Conservation (phyloP, 2,888 invertebrate genomes). For the Caenorhabditis imperialis region DNA sequence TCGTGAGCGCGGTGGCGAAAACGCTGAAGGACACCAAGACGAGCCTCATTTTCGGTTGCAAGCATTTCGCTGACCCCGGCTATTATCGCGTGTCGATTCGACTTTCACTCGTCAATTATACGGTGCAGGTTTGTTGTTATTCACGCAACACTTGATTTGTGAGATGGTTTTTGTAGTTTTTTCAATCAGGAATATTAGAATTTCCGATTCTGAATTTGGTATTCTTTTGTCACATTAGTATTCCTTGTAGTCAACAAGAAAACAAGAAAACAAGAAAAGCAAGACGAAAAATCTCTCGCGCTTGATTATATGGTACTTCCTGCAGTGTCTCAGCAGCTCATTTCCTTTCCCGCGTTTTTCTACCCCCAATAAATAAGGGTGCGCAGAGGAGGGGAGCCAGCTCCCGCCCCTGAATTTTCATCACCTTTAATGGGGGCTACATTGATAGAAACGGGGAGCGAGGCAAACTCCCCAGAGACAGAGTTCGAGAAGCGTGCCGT, state of each 20-base stretch:
- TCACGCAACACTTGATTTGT: slow-evolving; percentile 37
- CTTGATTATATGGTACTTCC: slow-evolving; percentile 52
- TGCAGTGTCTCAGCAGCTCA: slow-evolving; percentile 40
- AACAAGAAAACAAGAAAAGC: too few species aligned
- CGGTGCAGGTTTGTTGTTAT: slow-evolving; percentile 47
- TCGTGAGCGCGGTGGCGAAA: slow-evolving; percentile 33
- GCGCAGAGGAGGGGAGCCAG: slow-evolving; percentile 1
- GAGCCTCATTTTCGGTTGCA: slow-evolving; percentile 62
- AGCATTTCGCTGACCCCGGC: slow-evolving; percentile 62
- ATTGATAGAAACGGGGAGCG: slow-evolving; percentile 28
- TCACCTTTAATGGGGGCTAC: slow-evolving; percentile 54
- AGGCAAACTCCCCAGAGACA: slow-evolving; percentile 42
- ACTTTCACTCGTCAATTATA: slow-evolving; percentile 54
- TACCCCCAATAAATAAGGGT: slow-evolving; percentile 35
- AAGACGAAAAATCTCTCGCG: slow-evolving; percentile 20
- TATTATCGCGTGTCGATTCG: slow-evolving; percentile 62
- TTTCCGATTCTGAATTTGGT: too few species aligned
- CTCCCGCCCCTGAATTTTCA: slow-evolving; percentile 49
- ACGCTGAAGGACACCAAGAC: slow-evolving; percentile 52
- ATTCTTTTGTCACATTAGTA: too few species aligned
- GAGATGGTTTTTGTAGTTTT: slow-evolving; percentile 1
- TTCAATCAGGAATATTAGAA: slow-evolving; percentile 18
- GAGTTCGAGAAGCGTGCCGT: slow-evolving; percentile 45
- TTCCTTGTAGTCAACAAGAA: too few species aligned
- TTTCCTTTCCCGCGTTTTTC: slow-evolving; percentile 42